A percentile compares a stretch with the other conserved stretches of the same genome.
Evolutionary conservation across 2,113 vertebrate genomes (phyloP).

Genomic region (Himantopus leucocephalus): DNA sequence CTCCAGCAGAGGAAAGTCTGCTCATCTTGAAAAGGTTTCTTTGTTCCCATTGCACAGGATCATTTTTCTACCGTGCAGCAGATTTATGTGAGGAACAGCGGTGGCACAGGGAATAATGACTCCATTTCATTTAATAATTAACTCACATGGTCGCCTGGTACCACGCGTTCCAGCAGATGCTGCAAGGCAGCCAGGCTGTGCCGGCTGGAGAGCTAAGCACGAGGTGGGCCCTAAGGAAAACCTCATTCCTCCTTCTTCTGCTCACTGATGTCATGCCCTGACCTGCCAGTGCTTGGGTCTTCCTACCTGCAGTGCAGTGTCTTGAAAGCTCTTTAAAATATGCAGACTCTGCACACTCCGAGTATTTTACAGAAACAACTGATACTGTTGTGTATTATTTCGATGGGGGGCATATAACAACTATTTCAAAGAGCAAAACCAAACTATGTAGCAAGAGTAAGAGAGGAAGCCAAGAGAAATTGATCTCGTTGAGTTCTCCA

Average conservation of each 20-base stretch:
- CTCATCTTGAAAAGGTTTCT: not conserved
- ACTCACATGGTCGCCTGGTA: not conserved
- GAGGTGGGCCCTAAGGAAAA: not conserved
- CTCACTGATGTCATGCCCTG: not conserved
- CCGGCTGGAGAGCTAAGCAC: not conserved
- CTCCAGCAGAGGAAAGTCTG: not conserved
- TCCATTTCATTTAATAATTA: conserved; percentile 52
- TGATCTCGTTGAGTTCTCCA: not conserved
- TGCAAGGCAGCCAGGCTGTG: not conserved
- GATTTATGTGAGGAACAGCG: conserved; percentile 1
- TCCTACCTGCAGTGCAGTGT: not conserved
- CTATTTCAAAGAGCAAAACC: not conserved
- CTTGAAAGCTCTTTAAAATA: not conserved
- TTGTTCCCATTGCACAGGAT: not conserved
- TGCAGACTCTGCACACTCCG: not conserved
- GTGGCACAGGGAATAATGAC: conserved; percentile 8
- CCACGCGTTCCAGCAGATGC: not conserved
- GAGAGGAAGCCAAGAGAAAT: not conserved
- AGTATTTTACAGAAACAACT: not conserved
- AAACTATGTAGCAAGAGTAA: not conserved
- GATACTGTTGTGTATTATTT: fast-evolving
- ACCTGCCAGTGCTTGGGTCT: not conserved
- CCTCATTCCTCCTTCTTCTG: not conserved
- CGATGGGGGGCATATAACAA: fast-evolving
- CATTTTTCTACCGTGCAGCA: not conserved